Percentiles rank a stretch among this genome's conserved stretches.
Evolutionary conservation across 2,113 vertebrate genomes (phyloP).

Genomic region (Lepus americanus): DNA sequence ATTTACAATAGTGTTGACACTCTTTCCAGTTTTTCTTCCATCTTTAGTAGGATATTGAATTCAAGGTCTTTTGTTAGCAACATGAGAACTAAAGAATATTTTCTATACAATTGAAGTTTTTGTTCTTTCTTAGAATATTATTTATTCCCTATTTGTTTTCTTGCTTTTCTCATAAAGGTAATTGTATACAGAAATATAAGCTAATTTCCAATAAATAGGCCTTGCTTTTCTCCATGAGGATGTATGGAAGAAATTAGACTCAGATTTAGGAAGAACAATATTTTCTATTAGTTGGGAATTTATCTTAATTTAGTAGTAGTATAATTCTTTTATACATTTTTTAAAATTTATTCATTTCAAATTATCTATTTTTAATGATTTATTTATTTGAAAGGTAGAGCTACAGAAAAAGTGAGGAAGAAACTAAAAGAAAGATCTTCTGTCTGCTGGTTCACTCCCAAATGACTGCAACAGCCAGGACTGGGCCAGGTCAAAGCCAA

Average conservation of each 20-base stretch:
- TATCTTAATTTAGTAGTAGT: background rate
- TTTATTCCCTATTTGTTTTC: background rate
- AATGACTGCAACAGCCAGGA: no score
- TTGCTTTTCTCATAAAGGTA: background rate
- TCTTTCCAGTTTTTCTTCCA: background rate
- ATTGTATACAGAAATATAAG: background rate
- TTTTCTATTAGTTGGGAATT: background rate
- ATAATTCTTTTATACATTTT: no score
- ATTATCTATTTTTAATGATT: no score
- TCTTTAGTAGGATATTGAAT: background rate
- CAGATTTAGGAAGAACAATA: background rate
- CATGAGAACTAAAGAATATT: slow-evolving; percentile 7
- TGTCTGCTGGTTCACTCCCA: no score
- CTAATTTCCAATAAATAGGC: background rate
- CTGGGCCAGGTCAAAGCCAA: no score
- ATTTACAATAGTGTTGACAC: background rate
- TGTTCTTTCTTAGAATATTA: background rate
- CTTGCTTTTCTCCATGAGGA: background rate
- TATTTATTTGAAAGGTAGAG: no score
- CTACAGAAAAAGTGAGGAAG: no score
- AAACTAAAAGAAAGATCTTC: no score
- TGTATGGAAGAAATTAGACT: background rate
- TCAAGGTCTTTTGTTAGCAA: background rate
- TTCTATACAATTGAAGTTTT: background rate
- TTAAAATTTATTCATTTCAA: no score